Base-by-base conservation (phyloP, 2,113 vertebrate species). In the Toxotes jaculatrix region DNA sequence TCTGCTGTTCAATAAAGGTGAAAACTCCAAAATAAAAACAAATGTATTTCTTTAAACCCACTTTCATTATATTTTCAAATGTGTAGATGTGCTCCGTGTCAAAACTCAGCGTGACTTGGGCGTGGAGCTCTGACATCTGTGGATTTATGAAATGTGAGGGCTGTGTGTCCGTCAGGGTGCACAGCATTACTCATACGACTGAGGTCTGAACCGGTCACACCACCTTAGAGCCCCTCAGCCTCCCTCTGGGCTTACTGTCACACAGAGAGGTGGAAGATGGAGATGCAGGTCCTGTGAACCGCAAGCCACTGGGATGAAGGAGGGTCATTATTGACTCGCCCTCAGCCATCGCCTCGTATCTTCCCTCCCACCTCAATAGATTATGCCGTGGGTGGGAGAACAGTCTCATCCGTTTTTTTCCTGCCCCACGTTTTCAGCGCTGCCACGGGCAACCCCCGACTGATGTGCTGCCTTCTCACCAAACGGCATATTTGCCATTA, bases 281-380 rank as follows among this genome's bases (percentile, higher is more conserved):
- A 72, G 74, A 43, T 45, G 55, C 65, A 34, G 31, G 16, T 51
- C 71, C 21, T 31, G 14, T 49, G 77, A 73, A 63, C 80, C 4
- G 31, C 42, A 23, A 75, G 63, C 63, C 76, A 23, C 68, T 64
- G 31, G 76, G 65, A 91, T 85, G 77, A 85, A 71, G 65, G 72
- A 16, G 55, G 76, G 74, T 79, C 80, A 74, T 91, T 87, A 91
- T 82, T 67, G 83, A 80, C 77, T 82, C 3, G 68, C 88, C 87
- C 85, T 56, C 14, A n/a, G 87, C 85, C 82, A 84, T 84, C 38
- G 4, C 64, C 68, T 74, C 16, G 0, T 31, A 65, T 79, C 69
- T 49, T 62, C 70, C 72, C 57, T 51, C 60, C 63, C 74, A 23
- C 55, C 71, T 82, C 19, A 21, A 66, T 74, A 82, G 68, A 87